These are phyloP conservation scores for Psilanteris sp. DNA, from an alignment of 1,140 invertebrate species.

Conservation along the genomic window DNA sequence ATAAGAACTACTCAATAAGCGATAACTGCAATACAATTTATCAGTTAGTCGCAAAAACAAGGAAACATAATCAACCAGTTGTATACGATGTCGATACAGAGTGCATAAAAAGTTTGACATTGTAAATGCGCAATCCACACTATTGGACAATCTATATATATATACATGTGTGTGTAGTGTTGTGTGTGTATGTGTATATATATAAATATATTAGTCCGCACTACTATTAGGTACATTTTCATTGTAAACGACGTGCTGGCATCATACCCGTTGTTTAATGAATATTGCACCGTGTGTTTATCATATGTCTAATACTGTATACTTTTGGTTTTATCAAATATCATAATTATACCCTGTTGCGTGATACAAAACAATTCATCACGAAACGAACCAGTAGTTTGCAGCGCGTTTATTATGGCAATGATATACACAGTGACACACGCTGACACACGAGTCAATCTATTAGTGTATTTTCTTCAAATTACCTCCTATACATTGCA, in stretches of 20 bases:
- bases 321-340: constrained; percentile 51
- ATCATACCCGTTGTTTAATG: constrained; percentile 37
- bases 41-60: constrained; percentile 7
- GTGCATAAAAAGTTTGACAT: too few relatives aligned
- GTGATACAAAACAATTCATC: constrained; percentile 41
- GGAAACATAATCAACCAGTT: constrained; percentile 9
- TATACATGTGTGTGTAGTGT: constrained; percentile 7
- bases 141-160: too few relatives aligned
- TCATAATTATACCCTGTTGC: constrained; percentile 49
- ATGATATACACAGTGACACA: constrained; percentile 3
- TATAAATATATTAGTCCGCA: too few relatives aligned
- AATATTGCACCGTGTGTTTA: constrained; percentile 24
- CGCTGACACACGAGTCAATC: neutral
- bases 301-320: constrained; percentile 35
- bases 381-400: constrained; percentile 16
- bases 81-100: constrained; percentile 5
- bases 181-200: constrained; percentile 16
- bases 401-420: constrained; percentile 2
- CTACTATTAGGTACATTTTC: constrained; percentile 8
- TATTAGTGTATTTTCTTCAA: too few relatives aligned
- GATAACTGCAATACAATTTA: constrained; percentile 7
- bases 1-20: too few relatives aligned
- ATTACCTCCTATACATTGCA: too few relatives aligned
- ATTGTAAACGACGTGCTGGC: constrained; percentile 42
- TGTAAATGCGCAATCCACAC: too few relatives aligned